These are phyloP conservation scores for Sepioteuthis lessoniana DNA, from an alignment of 2,888 invertebrate species.

Conservation along the genomic window DNA sequence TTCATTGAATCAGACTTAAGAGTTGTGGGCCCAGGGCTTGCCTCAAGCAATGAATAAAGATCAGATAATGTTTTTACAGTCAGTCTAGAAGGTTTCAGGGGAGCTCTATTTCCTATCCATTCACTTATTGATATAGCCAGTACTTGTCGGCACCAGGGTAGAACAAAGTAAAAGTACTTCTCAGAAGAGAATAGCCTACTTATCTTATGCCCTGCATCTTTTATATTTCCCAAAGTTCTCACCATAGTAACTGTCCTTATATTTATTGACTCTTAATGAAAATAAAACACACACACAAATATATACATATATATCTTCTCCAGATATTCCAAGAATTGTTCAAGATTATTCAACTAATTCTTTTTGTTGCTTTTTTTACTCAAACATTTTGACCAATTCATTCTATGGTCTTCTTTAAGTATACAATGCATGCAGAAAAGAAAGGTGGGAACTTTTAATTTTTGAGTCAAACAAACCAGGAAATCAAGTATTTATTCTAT, in stretches of 20 bases:
- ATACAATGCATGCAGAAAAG: no score
- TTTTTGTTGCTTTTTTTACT: no score
- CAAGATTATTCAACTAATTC: no score
- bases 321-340: neutral
- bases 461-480: no score
- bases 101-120: neutral
- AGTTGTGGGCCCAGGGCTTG: neutral
- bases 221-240: neutral
- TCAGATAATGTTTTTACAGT: neutral
- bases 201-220: neutral
- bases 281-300: neutral
- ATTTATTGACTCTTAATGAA: neutral
- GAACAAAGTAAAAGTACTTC: neutral
- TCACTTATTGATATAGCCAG: neutral
- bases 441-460: no score
- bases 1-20: neutral
- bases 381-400: no score
- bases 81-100: neutral
- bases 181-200: neutral
- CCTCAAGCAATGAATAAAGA: neutral
- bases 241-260: neutral
- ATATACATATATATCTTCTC: neutral
- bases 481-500: no score
- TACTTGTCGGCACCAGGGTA: neutral
- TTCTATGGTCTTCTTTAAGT: no score